Evolutionary conservation across 2,113 vertebrate genomes (phyloP).

Genomic region (Irena cyanogastra): DNA sequence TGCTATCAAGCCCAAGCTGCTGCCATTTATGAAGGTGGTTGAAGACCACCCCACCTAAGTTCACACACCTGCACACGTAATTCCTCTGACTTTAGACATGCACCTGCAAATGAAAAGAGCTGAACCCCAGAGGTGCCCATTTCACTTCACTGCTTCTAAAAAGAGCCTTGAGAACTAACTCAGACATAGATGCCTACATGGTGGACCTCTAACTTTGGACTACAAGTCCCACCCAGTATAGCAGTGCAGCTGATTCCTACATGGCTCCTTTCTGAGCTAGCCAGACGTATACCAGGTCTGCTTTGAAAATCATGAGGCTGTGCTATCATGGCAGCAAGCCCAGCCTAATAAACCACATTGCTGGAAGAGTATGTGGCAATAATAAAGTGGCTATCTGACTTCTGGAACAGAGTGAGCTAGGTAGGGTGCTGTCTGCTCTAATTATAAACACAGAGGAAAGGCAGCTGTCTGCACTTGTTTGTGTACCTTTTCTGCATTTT

Average conservation of each 20-base stretch:
- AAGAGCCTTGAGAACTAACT: neutral
- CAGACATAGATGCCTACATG: neutral
- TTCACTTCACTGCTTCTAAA: neutral
- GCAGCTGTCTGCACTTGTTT: constrained; percentile 22
- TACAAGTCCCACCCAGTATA: neutral
- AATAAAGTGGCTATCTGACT: constrained; percentile 6
- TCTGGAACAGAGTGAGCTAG: neutral
- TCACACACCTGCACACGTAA: neutral
- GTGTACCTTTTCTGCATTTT: neutral
- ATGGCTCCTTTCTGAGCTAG: neutral
- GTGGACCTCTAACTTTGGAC: neutral
- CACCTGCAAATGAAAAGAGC: neutral
- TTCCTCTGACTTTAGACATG: neutral
- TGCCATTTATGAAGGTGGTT: neutral
- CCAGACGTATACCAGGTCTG: neutral
- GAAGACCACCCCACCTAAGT: neutral
- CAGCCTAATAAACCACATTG: neutral
- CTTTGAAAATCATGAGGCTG: neutral
- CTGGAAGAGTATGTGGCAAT: constrained; percentile 2
- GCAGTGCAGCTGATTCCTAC: neutral
- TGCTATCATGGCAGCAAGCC: neutral
- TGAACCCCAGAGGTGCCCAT: neutral
- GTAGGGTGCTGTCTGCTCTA: neutral
- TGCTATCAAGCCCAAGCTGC: neutral
- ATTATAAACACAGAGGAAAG: neutral